Conservation (phyloP, 2,797 vertebrate species). For the Pelobates cultripes region DNA sequence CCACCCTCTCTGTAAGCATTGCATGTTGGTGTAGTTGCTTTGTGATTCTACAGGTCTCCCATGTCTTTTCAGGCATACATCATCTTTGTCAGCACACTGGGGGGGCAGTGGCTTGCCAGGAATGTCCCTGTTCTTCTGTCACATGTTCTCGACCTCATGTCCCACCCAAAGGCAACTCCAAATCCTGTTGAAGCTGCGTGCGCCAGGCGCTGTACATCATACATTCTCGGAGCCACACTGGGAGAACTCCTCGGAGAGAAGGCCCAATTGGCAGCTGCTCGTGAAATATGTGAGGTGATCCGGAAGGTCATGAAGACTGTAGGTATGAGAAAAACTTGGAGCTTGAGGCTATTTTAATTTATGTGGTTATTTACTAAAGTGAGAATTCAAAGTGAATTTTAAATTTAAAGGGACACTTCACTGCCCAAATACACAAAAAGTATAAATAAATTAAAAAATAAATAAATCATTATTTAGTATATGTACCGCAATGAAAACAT, state of each 20-base stretch:
- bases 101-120: conserved; percentile 84
- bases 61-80: conserved; percentile 83
- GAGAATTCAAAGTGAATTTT: no score
- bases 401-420: no score
- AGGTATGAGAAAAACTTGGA: conserved; percentile 72
- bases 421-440: no score
- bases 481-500: no score
- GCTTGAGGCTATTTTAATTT: no score
- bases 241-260: conserved; percentile 89
- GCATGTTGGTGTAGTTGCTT: no score
- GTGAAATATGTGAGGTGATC: conserved; percentile 82
- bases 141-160: conserved; percentile 83
- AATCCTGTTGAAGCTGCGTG: conserved; percentile 74
- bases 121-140: conserved; percentile 81
- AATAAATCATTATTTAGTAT: no score
- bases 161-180: conserved; percentile 78
- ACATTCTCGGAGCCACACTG: conserved; percentile 84
- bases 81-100: conserved; percentile 84
- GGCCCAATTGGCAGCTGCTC: conserved; percentile 87
- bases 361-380: no score
- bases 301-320: conserved; percentile 80
- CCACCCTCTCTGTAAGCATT: no score
- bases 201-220: conserved; percentile 83
- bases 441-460: no score
- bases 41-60: neutral